Evolutionary conservation across 2,113 vertebrate genomes (phyloP).

Genomic region (Lota lota): DNA sequence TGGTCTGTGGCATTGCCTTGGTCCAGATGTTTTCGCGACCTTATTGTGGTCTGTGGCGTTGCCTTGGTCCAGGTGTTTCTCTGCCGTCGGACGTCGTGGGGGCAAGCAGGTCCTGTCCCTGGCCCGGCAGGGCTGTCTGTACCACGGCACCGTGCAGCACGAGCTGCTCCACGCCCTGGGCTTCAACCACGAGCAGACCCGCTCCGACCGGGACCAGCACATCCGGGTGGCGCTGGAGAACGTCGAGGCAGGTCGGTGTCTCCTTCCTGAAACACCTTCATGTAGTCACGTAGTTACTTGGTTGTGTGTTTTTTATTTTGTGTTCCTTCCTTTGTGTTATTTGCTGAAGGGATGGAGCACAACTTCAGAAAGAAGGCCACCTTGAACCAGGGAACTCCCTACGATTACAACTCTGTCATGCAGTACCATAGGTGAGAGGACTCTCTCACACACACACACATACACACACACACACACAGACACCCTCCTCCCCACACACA

Average conservation of each 20-base stretch:
- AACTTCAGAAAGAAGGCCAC: slow-evolving; percentile 53
- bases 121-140: slow-evolving; percentile 50
- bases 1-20: background rate
- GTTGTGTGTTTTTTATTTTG: no score
- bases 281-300: no score
- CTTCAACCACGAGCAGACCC: slow-evolving; percentile 74
- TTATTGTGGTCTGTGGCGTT: background rate
- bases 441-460: no score
- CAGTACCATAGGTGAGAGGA: slow-evolving; percentile 63
- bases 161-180: slow-evolving; percentile 75
- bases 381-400: slow-evolving; percentile 65
- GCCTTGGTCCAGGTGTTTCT: slow-evolving; percentile 38
- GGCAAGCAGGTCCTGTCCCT: slow-evolving; percentile 58
- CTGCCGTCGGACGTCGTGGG: slow-evolving; percentile 49
- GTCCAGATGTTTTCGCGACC: background rate
- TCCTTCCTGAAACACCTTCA: no score
- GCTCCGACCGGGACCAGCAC: slow-evolving; percentile 66
- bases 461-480: no score
- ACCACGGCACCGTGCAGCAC: slow-evolving; percentile 49
- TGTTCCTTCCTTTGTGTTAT: no score
- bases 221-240: slow-evolving; percentile 59
- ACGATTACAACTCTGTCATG: slow-evolving; percentile 77
- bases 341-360: slow-evolving; percentile 35
- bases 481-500: no score
- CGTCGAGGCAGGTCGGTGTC: slow-evolving; percentile 13